Evolutionary conservation across 2,888 invertebrate genomes (phyloP).

Genomic region (Keiferia lycopersicella): DNA sequence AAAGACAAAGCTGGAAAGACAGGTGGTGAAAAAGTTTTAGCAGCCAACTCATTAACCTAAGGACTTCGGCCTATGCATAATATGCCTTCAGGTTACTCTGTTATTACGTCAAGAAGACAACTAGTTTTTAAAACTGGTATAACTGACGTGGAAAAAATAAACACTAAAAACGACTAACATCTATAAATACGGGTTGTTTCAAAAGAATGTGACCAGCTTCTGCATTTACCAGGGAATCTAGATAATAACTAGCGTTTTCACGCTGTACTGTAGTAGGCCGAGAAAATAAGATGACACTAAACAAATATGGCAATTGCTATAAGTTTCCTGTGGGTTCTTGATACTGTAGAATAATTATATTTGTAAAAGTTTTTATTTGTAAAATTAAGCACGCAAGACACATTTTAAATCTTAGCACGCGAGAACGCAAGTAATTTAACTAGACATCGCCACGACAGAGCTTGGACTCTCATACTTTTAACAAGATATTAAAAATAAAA

Average conservation of each 20-base stretch:
- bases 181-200: constrained; percentile 22
- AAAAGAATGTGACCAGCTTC: constrained; percentile 26
- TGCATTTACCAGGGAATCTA: constrained; percentile 23
- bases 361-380: neutral
- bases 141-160: constrained; percentile 14
- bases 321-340: neutral
- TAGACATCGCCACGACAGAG: neutral
- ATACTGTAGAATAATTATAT: constrained; percentile 1
- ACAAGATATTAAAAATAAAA: constrained; percentile 5
- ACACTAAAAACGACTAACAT: constrained; percentile 21
- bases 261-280: neutral
- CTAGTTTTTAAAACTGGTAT: constrained; percentile 17
- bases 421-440: neutral
- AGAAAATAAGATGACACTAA: constrained; percentile 20
- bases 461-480: neutral
- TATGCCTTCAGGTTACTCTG: constrained; percentile 19
- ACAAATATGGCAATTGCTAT: constrained; percentile 15
- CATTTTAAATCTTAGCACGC: constrained; percentile 8
- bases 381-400: neutral
- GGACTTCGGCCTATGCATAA: constrained; percentile 8
- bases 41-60: constrained; percentile 7
- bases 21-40: constrained; percentile 15
- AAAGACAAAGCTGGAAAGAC: neutral
- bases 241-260: constrained; percentile 12
- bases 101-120: constrained; percentile 26